phyloP scores from a whole-genome alignment of 2,797 vertebrate species.

The Botia kubotai region DNA sequence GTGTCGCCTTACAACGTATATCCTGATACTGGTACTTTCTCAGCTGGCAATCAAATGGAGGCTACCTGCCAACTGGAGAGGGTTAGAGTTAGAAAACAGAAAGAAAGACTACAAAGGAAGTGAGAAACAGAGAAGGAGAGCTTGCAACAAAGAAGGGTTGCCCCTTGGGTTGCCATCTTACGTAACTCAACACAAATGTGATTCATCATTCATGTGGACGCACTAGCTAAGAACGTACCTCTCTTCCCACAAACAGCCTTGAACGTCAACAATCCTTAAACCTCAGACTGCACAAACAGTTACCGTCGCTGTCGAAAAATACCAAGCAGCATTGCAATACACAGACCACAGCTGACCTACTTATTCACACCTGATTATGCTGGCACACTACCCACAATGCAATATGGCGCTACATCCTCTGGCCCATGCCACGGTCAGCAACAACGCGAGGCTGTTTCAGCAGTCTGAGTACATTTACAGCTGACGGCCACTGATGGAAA shows the following conservation, averaged over 20 bases:
- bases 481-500: constrained; percentile 42
- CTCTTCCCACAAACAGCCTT: constrained; percentile 32
- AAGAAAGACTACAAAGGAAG: constrained; percentile 3
- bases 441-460: constrained; percentile 46
- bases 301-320: constrained; percentile 5
- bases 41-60: constrained; percentile 47
- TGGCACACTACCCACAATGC: constrained; percentile 45
- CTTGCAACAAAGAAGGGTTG: constrained; percentile 5
- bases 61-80: constrained; percentile 24
- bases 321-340: constrained; percentile 26
- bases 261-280: constrained; percentile 27
- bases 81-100: constrained; percentile 1
- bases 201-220: constrained; percentile 57
- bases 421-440: constrained; percentile 42
- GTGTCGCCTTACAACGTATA: constrained; percentile 46
- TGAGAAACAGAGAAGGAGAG: neutral
- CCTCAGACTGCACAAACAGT: constrained; percentile 18
- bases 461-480: constrained; percentile 48
- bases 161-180: constrained; percentile 40
- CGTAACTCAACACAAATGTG: constrained; percentile 54
- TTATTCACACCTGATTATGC: constrained; percentile 50
- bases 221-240: constrained; percentile 30
- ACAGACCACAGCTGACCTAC: constrained; percentile 47
- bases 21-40: constrained; percentile 50
- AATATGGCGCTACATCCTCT: constrained; percentile 43